A percentile compares a stretch with the other conserved stretches of the same genome.
Evolutionary conservation across 2,888 invertebrate genomes (phyloP).

Genomic region (Drosophila histrio): DNA sequence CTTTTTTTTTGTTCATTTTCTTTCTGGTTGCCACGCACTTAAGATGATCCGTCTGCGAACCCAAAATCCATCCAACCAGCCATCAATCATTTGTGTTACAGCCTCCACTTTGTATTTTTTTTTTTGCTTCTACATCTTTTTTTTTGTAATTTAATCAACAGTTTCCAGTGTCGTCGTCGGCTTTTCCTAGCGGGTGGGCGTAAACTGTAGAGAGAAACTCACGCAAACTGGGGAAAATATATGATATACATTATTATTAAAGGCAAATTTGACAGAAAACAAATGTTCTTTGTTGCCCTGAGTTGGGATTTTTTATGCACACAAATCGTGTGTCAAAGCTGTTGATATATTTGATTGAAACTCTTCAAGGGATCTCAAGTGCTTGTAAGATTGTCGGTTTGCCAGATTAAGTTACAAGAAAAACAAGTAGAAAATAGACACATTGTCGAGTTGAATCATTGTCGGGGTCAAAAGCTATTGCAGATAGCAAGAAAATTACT

Average conservation of each 20-base stretch:
- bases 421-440: slow-evolving; percentile 24
- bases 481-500: slow-evolving; percentile 13
- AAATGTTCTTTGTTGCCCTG: slow-evolving; percentile 61
- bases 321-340: slow-evolving; percentile 64
- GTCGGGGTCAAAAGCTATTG: background rate
- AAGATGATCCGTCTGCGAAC: slow-evolving; percentile 23
- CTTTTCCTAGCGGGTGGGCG: slow-evolving; percentile 55
- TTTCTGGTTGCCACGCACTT: slow-evolving; percentile 61
- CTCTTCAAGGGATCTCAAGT: slow-evolving; percentile 39
- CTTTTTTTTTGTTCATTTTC: slow-evolving; percentile 8
- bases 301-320: slow-evolving; percentile 23
- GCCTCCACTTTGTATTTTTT: slow-evolving; percentile 36
- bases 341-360: slow-evolving; percentile 61
- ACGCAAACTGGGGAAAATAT: slow-evolving; percentile 26
- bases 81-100: slow-evolving; percentile 66
- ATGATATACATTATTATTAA: slow-evolving; percentile 66
- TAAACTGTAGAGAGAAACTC: background rate
- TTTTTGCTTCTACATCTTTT: slow-evolving; percentile 7
- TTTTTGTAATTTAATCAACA: slow-evolving; percentile 75
- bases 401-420: slow-evolving; percentile 52
- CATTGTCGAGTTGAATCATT: background rate
- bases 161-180: slow-evolving; percentile 55
- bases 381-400: slow-evolving; percentile 22
- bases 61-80: slow-evolving; percentile 47
- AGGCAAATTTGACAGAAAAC: slow-evolving; percentile 78